Base-by-base conservation (phyloP, 2,888 invertebrate genomes). In the Plutella xylostella region DNA sequence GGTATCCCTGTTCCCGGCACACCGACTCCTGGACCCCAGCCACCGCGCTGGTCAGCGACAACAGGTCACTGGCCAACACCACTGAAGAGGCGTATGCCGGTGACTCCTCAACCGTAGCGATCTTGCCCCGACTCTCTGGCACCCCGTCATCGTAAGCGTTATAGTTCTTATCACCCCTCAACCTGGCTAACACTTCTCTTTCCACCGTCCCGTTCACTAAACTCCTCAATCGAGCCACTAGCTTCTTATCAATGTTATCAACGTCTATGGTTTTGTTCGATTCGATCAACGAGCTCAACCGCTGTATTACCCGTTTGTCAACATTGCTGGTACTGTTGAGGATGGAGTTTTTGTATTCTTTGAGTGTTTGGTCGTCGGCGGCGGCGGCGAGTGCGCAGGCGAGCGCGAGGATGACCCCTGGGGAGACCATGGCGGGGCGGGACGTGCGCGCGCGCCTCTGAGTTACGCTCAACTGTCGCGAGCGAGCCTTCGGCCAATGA, bases 51-150 rank as follows among this genome's bases (percentile, higher is more conserved):
- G 76, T 72, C 11, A 87, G 60, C 0, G 85, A 76, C 21, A 85
- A 58, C 31, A 87, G 62, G 55, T 85, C 84, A 56, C 84, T 82
- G 0, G 79, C 84, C 34, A 84, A 56, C 19, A 82, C 80, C 19
- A 79, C 76, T 0, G 84, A 84, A 1, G 82, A 82, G 0, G 80
- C 84, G 44, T 83, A 84, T 58, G 76, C 83, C 1, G 83, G 83
- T 0, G 82, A 82, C 46, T 82, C 80, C 22, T 73, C 74, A 12
- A 82, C 60, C 2, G 71, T 57, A 33, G 65, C 67, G 0, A 74
- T 50, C 34, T 65, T 64, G 15, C 33, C 42, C 7, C 20, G 18
- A 34, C 25, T 60, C n/a, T 54, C 56, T 4, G 56, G 61, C 31
- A 50, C 51, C 3, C 51, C 48, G 39, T 55, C 56, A 22, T 62